Evolutionary conservation across 2,113 vertebrate genomes (phyloP).

Genomic region (Epinephelus cyanopodus): DNA sequence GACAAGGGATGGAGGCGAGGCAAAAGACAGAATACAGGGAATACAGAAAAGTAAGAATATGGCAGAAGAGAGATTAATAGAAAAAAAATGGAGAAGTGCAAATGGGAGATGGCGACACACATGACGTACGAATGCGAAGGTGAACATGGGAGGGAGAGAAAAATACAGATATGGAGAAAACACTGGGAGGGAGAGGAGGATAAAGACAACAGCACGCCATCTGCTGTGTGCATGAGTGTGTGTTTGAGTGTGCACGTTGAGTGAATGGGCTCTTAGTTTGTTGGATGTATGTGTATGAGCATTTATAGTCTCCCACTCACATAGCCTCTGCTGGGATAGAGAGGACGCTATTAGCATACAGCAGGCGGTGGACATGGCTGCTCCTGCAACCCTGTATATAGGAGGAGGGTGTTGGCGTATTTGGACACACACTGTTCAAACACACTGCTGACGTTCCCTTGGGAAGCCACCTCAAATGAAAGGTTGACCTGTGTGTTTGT

Average conservation of each 20-base stretch:
- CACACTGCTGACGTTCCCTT: slow-evolving; percentile 34
- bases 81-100: neutral
- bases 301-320: slow-evolving; percentile 54
- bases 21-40: neutral
- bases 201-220: slow-evolving; percentile 56
- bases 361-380: slow-evolving; percentile 16
- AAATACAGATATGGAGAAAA: slow-evolving; percentile 37
- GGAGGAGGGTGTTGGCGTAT: neutral
- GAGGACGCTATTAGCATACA: slow-evolving; percentile 34
- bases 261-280: slow-evolving; percentile 29
- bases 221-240: slow-evolving; percentile 49
- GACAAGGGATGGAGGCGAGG: slow-evolving; percentile 42
- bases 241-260: slow-evolving; percentile 11
- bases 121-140: neutral
- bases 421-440: slow-evolving; percentile 34
- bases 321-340: slow-evolving; percentile 22
- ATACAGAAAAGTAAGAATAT: slow-evolving; percentile 11
- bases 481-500: slow-evolving; percentile 51
- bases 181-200: neutral
- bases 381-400: slow-evolving; percentile 14
- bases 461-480: slow-evolving; percentile 60
- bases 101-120: slow-evolving; percentile 1
- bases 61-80: slow-evolving; percentile 1
- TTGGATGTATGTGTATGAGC: slow-evolving; percentile 33
- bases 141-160: slow-evolving; percentile 6